Evolutionary conservation across 23 tunicate genomes (phyloP), one percentile per base, ranked within the genome.

Genomic region (Styela plicata): DNA sequence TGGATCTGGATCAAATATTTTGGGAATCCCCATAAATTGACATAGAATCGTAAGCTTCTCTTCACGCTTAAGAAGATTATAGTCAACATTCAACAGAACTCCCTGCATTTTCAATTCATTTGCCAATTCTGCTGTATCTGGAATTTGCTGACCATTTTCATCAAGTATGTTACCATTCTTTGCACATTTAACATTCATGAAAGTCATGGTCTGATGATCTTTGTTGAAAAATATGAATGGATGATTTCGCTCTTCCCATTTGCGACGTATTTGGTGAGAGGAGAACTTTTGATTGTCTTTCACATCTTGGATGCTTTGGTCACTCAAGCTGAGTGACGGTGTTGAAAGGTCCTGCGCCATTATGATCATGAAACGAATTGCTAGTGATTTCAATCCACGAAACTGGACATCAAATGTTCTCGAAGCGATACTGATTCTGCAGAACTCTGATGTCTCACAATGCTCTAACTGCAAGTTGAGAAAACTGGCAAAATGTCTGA

Each of bases 301-400:
- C 10, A 18, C 69, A 34, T 68, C 84, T 3, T 36, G 35, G 24
- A 25, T 22, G 26, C 28, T 78, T 24, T 63, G 53, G 24, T 74
- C 82, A 63, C 29, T 24, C 31, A n/a, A 13, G 19, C 32, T 80
- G 2, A 86, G 36, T 33, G 90, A 86, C 19, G 90, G 85, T 2
- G 90, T 86, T 22, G 90, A 70, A 80, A 86, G 80, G 53, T 86
- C 90, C 31, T 86, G 90, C 2, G 90, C 69, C 90, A 86, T 86
- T 67, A 75, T 57, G 2, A 86, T 86, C 90, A 86, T 86, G 73
- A 86, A 86, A 2, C 74, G 80, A 33, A 86, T 83, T 2, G 70
- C 90, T 61, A 86, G 80, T 17, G 69, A 26, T 32, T 86, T 86
- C 25, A 86, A 80, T 2, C 85, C 90, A 52, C 36, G 7, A 17